Evolutionary conservation across 2,113 vertebrate species (phyloP).

Genomic region (Gallinago media): DNA sequence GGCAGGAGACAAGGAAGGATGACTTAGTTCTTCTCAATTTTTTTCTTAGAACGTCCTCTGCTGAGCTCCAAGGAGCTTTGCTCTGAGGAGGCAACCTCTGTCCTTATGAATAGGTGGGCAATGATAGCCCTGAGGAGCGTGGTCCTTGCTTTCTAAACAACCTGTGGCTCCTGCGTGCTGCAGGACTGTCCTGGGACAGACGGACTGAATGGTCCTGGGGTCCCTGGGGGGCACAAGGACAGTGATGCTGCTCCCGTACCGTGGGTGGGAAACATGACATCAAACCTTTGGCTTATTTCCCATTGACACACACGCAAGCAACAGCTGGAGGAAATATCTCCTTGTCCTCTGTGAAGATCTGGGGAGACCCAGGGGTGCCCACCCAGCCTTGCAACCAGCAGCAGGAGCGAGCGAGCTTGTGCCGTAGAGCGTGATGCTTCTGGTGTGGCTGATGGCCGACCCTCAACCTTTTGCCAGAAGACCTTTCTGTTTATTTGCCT

Average conservation of each 20-base stretch:
- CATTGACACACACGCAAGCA: not conserved
- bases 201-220: accelerated
- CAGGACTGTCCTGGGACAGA: not conserved
- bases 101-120: not conserved
- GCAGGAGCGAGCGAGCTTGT: not conserved
- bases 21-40: not conserved
- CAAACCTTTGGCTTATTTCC: not conserved
- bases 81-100: not conserved
- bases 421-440: accelerated
- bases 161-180: not conserved
- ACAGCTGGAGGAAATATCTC: not conserved
- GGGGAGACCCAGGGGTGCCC: not conserved
- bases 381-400: not conserved
- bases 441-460: not conserved
- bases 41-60: not conserved
- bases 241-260: not conserved
- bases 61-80: not conserved
- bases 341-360: not conserved
- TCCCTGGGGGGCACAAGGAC: accelerated
- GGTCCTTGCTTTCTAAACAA: not conserved
- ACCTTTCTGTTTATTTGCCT: not conserved
- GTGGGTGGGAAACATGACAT: not conserved
- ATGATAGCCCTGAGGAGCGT: not conserved
- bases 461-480: not conserved
- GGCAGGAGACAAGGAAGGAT: not conserved